phyloP scores from a whole-genome alignment of 2,113 vertebrate species.

The Cyprinodon tularosa region DNA sequence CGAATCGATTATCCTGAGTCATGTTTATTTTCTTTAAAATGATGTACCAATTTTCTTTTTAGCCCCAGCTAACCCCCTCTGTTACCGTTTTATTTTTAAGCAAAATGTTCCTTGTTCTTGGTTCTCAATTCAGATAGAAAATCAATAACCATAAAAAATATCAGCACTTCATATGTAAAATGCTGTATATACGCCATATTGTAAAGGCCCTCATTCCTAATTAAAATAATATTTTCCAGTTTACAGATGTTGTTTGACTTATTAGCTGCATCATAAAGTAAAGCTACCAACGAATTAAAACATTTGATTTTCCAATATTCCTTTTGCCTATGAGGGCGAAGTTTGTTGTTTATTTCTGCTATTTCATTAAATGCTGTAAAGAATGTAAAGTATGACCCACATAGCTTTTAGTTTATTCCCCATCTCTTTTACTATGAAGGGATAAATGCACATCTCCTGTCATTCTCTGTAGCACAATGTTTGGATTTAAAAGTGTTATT shows the following conservation, averaged over 20 bases:
- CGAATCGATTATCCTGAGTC: conserved; percentile 21
- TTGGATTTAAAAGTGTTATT: no score
- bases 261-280: background rate
- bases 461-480: no score
- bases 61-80: conserved; percentile 10
- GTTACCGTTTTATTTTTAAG: background rate
- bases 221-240: background rate
- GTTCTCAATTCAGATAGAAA: background rate
- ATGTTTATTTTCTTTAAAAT: conserved; percentile 43
- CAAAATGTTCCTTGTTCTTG: background rate
- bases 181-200: conserved; percentile 18
- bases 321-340: no score
- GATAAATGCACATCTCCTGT: no score
- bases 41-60: conserved; percentile 14
- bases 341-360: no score
- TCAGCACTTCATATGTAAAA: conserved; percentile 11
- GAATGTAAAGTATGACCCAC: no score
- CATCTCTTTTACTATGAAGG: no score
- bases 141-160: background rate
- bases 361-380: no score
- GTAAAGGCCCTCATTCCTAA: conserved; percentile 44
- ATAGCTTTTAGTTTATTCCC: no score
- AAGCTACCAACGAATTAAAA: no score
- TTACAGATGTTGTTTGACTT: background rate
- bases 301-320: no score